These are phyloP conservation scores for Lytechinus variegatus DNA, from an alignment of 35 echinoderm and acorn worm genomes.

Conservation along the genomic window DNA sequence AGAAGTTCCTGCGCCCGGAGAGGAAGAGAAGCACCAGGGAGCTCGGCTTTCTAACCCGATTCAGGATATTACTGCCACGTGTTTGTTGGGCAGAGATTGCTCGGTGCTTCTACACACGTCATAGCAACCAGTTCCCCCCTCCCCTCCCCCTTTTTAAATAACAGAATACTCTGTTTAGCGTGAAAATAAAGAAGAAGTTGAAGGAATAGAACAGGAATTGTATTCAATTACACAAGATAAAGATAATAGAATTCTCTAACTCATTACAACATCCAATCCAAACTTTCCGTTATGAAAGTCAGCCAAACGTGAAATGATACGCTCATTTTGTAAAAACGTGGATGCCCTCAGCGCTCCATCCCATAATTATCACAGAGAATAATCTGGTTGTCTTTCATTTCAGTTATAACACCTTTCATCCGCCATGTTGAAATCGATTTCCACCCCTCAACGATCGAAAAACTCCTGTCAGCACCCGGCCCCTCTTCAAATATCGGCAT, in stretches of 20 bases:
- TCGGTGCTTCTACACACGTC: conserved; percentile 26
- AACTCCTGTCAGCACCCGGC: neutral
- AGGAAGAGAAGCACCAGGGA: conserved; percentile 20
- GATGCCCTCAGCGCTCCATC: neutral
- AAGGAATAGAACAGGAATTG: neutral
- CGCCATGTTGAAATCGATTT: neutral
- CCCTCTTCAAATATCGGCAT: neutral
- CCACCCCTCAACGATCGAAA: neutral
- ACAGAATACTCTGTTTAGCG: neutral
- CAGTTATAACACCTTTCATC: neutral
- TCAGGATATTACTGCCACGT: conserved; percentile 44
- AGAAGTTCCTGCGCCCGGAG: neutral
- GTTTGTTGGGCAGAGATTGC: conserved; percentile 9
- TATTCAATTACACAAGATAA: neutral
- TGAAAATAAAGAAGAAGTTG: neutral
- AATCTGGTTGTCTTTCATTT: neutral
- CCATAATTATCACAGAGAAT: neutral
- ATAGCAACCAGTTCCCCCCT: neutral
- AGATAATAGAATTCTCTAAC: neutral
- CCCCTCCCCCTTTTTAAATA: neutral
- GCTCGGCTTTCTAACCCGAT: neutral
- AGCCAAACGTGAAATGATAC: neutral
- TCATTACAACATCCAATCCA: neutral
- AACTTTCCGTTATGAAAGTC: neutral
- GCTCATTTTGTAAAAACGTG: neutral